Percentiles rank a stretch among this genome's conserved stretches.
phyloP scores from a whole-genome alignment of 2,797 vertebrate genomes.

The Myotis pilosus region DNA sequence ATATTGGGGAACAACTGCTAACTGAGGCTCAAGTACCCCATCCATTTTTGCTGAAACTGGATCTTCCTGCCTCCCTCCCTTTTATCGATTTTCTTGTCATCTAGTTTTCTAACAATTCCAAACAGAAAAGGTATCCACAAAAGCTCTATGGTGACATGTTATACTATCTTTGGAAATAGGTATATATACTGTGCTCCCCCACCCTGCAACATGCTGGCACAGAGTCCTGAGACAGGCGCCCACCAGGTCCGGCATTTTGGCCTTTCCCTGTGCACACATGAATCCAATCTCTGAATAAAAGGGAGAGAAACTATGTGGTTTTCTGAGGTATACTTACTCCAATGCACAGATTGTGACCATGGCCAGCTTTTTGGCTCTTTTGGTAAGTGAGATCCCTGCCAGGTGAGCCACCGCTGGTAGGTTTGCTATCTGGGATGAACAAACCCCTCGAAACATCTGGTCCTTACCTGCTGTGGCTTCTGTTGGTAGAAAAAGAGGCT shows the following conservation, averaged over 20 bases:
- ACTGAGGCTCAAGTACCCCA: background rate
- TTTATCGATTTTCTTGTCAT: background rate
- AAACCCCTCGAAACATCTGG: slow-evolving; percentile 45
- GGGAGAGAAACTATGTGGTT: background rate
- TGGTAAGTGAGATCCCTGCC: slow-evolving; percentile 43
- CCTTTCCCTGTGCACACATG: background rate
- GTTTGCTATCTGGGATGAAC: slow-evolving; percentile 1
- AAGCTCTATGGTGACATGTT: background rate
- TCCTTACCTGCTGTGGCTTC: background rate
- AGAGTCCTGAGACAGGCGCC: background rate
- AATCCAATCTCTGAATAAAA: background rate
- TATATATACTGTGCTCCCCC: background rate
- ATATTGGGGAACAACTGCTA: background rate
- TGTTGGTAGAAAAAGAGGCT: slow-evolving; percentile 31
- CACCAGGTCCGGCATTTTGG: background rate
- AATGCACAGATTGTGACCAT: slow-evolving; percentile 59
- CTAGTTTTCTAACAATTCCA: background rate
- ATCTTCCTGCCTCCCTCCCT: background rate
- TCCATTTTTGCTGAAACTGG: background rate
- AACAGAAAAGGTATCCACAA: background rate
- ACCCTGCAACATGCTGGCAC: background rate
- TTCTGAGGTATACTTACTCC: background rate
- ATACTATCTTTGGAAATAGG: slow-evolving; percentile 2
- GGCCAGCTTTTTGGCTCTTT: slow-evolving; percentile 61
- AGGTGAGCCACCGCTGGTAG: slow-evolving; percentile 64